phyloP scores from a whole-genome alignment of 1,140 invertebrate species.

The Drusus annulatus region DNA sequence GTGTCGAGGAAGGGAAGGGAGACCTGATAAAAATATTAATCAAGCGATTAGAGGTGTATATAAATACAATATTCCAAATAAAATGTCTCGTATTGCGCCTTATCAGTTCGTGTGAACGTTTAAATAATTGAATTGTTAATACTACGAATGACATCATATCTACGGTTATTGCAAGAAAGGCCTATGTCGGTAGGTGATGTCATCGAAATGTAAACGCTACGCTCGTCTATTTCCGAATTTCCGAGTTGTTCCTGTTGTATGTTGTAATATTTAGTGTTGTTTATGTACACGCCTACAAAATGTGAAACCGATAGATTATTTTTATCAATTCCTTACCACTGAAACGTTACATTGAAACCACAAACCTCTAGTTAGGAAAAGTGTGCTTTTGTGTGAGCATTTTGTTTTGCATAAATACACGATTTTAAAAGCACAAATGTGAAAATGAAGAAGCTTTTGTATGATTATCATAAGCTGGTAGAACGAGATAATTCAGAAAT shows the following conservation, averaged over 20 bases:
- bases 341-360: too few species aligned
- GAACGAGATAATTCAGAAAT: conserved; percentile 44
- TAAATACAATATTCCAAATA: too few species aligned
- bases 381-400: not conserved
- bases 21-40: too few species aligned
- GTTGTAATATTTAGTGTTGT: conserved; percentile 10
- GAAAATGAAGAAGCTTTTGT: conserved; percentile 32
- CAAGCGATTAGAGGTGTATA: too few species aligned
- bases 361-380: not conserved
- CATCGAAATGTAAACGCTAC: conserved; percentile 8
- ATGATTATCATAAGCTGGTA: conserved; percentile 38
- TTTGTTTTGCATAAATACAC: not conserved
- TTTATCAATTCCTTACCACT: not conserved
- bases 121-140: too few species aligned
- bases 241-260: conserved; percentile 11
- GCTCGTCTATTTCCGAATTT: conserved; percentile 6
- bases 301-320: not conserved
- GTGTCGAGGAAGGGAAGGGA: too few species aligned
- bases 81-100: too few species aligned
- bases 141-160: conserved; percentile 17
- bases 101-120: too few species aligned
- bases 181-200: conserved; percentile 18
- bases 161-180: not conserved
- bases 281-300: conserved; percentile 5
- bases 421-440: not conserved